A percentile compares a stretch with the other conserved stretches of the same genome.
Conservation (phyloP, 2,113 vertebrate genomes). For the Siniperca knerii region DNA sequence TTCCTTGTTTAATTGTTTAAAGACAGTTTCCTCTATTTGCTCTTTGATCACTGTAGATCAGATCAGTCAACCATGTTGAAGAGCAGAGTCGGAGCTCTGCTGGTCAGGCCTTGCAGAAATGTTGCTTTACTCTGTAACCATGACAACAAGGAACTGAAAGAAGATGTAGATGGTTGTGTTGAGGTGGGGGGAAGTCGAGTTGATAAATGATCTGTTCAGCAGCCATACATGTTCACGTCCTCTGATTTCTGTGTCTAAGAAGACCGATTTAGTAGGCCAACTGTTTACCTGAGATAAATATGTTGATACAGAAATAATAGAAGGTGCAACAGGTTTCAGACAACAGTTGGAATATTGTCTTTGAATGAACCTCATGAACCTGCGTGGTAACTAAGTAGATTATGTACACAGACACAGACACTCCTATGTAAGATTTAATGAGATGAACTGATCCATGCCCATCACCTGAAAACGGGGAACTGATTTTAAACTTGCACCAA, state of each 20-base stretch:
- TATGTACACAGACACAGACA: conserved; percentile 26
- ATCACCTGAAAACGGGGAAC: not conserved
- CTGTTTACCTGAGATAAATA: conserved; percentile 10
- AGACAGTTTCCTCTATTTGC: conserved; percentile 41
- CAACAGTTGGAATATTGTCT: not conserved
- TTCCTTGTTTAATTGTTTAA: conserved; percentile 54
- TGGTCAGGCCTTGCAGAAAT: conserved; percentile 77
- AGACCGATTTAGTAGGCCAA: not conserved
- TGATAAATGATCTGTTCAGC: conserved; percentile 72
- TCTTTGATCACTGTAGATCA: conserved; percentile 53
- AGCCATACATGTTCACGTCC: conserved; percentile 66
- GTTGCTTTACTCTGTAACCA: conserved; percentile 82
- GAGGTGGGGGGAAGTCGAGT: conserved; percentile 64
- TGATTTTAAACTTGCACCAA: conserved; percentile 16
- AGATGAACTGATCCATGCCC: conserved; percentile 16
- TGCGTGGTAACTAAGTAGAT: conserved; percentile 26
- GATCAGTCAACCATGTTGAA: conserved; percentile 62
- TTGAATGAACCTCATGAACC: conserved; percentile 21
- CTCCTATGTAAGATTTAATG: conserved; percentile 28
- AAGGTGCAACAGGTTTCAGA: conserved; percentile 55
- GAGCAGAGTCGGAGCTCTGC: conserved; percentile 70
- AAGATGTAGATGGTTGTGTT: conserved; percentile 72
- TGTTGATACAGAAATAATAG: not conserved
- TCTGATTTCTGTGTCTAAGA: conserved; percentile 36
- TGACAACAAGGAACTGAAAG: conserved; percentile 82